These are phyloP conservation scores for Deladenus siricidicola DNA, from an alignment of 2,888 invertebrate genomes.

Conservation along the genomic window DNA sequence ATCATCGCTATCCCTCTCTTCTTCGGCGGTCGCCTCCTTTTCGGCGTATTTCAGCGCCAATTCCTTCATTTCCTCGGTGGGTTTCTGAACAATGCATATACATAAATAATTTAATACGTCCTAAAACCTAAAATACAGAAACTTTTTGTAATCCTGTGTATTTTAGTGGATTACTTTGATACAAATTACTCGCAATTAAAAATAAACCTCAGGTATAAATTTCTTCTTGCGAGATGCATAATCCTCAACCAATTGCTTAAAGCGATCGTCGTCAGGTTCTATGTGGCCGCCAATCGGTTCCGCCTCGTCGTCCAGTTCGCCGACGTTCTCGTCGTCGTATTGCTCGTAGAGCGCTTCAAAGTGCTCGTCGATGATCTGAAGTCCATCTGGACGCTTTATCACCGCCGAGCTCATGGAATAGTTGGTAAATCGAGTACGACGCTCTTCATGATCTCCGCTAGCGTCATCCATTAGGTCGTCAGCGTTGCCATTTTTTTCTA, in stretches of 20 bases:
- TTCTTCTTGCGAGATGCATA: slow-evolving; percentile 5
- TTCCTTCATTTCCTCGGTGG: slow-evolving; percentile 44
- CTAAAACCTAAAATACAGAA: too few species aligned
- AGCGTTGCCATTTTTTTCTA: too few species aligned
- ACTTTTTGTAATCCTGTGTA: too few species aligned
- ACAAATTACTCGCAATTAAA: too few species aligned
- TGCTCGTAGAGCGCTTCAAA: slow-evolving; percentile 79
- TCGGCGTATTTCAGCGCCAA: slow-evolving; percentile 27
- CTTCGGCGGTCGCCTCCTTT: slow-evolving; percentile 10
- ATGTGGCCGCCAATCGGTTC: slow-evolving; percentile 1
- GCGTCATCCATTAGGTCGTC: not conserved
- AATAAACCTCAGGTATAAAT: slow-evolving; percentile 6
- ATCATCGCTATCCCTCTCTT: slow-evolving; percentile 13
- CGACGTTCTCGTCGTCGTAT: slow-evolving; percentile 81
- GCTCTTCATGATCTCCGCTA: slow-evolving; percentile 56
- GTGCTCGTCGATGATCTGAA: slow-evolving; percentile 72
- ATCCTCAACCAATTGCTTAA: slow-evolving; percentile 9
- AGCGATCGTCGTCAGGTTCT: slow-evolving; percentile 10
- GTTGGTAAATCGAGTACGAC: slow-evolving; percentile 71
- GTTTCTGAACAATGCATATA: too few species aligned
- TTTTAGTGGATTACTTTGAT: too few species aligned
- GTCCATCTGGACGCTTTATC: slow-evolving; percentile 68
- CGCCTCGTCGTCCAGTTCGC: slow-evolving; percentile 75
- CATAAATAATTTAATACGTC: not conserved
- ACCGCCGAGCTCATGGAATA: slow-evolving; percentile 89